Conservation (phyloP, 2,888 invertebrate species). For the Parapristionchus giblindavisi region DNA sequence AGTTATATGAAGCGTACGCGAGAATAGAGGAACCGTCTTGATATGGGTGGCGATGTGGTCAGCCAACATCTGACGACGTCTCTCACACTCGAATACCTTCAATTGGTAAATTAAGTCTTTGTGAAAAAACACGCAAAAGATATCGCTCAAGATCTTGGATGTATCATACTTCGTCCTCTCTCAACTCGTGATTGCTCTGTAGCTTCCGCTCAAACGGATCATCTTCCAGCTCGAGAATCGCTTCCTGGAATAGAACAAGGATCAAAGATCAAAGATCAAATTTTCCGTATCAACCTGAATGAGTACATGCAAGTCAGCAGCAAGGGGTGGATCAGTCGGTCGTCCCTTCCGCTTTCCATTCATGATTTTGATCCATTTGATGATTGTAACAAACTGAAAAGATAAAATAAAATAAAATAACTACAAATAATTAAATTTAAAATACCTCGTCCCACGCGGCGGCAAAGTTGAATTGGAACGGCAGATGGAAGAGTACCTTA, state of each 20-base stretch:
- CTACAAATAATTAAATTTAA: slow-evolving; percentile 8
- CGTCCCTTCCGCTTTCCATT: slow-evolving; percentile 76
- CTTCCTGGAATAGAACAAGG: slow-evolving; percentile 75
- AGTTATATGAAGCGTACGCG: slow-evolving; percentile 56
- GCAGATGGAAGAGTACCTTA: slow-evolving; percentile 70
- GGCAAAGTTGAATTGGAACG: slow-evolving; percentile 71
- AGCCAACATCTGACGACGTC: slow-evolving; percentile 86
- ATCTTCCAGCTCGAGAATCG: slow-evolving; percentile 90
- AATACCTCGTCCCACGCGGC: slow-evolving; percentile 71
- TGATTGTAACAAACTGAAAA: slow-evolving; percentile 78
- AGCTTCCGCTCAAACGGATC: slow-evolving; percentile 89
- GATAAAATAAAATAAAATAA: neutral
- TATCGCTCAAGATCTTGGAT: slow-evolving; percentile 65
- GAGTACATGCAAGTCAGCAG: slow-evolving; percentile 88
- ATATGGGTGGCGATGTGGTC: slow-evolving; percentile 84
- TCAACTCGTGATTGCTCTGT: slow-evolving; percentile 90
- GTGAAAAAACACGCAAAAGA: slow-evolving; percentile 15
- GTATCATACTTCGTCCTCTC: slow-evolving; percentile 82
- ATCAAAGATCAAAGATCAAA: neutral
- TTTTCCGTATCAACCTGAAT: slow-evolving; percentile 76
- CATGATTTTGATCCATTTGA: slow-evolving; percentile 91
- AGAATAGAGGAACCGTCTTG: slow-evolving; percentile 81
- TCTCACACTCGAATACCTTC: slow-evolving; percentile 85
- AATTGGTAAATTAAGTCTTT: neutral
- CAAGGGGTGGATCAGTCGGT: slow-evolving; percentile 79